Evolutionary conservation across 2,797 vertebrate genomes (phyloP).

Genomic region (Acanthurus tractus): DNA sequence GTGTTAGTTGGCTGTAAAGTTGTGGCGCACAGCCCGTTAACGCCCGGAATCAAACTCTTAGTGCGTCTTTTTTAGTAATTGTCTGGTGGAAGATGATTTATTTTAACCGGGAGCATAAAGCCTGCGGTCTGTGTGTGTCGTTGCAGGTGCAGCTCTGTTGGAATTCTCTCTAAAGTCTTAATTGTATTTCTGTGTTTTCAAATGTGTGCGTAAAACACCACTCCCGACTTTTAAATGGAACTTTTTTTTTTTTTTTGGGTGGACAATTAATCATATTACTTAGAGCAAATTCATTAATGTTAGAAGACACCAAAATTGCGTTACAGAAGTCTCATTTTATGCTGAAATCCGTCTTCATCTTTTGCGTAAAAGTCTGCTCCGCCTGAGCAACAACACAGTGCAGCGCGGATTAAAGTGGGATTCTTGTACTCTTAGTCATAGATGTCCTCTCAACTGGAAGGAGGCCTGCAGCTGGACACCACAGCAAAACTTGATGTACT

Average conservation of each 20-base stretch:
- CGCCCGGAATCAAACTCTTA: neutral
- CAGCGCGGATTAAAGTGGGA: slow-evolving; percentile 32
- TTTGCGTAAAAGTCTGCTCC: slow-evolving; percentile 31
- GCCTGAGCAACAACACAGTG: neutral
- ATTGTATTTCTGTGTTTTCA: neutral
- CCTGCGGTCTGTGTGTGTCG: neutral
- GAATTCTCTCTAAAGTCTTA: neutral
- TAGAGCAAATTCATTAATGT: too few relatives aligned
- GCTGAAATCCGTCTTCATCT: neutral
- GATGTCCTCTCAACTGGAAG: slow-evolving; percentile 80
- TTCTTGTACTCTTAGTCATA: slow-evolving; percentile 54
- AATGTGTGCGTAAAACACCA: slow-evolving; percentile 33
- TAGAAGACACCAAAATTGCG: too few relatives aligned
- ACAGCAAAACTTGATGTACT: slow-evolving; percentile 49
- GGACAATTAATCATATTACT: too few relatives aligned
- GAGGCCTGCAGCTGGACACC: slow-evolving; percentile 72
- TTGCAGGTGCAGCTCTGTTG: slow-evolving; percentile 11
- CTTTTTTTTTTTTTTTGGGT: neutral
- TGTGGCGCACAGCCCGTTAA: neutral
- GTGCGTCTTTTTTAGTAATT: neutral
- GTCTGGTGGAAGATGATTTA: slow-evolving; percentile 1
- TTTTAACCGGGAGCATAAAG: neutral
- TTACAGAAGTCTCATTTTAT: neutral
- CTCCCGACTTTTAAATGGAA: too few relatives aligned
- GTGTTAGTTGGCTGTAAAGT: slow-evolving; percentile 15